A percentile compares a stretch with the other conserved stretches of the same genome.
Evolutionary conservation across 2,888 invertebrate genomes (phyloP).

Genomic region (Phaedon cochleariae): DNA sequence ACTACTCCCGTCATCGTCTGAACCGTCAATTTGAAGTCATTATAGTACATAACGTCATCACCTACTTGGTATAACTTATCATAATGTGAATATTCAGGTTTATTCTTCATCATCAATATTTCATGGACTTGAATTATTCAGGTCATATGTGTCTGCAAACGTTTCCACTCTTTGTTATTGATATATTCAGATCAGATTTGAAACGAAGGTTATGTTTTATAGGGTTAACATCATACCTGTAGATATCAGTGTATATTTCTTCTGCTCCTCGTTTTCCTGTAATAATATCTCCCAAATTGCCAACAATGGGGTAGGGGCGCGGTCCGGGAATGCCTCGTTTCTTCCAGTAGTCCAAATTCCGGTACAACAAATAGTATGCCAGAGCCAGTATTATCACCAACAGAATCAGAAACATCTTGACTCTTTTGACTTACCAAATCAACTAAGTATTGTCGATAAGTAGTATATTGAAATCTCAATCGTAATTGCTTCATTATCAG

Average conservation of each 20-base stretch:
- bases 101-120: too few species aligned
- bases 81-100: too few species aligned
- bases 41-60: too few species aligned
- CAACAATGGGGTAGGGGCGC: conserved; percentile 42
- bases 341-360: conserved; percentile 35
- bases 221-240: too few species aligned
- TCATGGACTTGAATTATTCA: too few species aligned
- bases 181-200: too few species aligned
- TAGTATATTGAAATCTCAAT: background rate
- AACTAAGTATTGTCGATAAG: background rate
- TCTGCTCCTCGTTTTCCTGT: background rate
- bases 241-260: conserved; percentile 8
- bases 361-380: background rate
- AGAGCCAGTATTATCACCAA: background rate
- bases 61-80: too few species aligned
- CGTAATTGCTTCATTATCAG: background rate
- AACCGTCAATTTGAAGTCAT: too few species aligned
- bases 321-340: conserved; percentile 39
- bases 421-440: background rate
- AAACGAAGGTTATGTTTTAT: too few species aligned
- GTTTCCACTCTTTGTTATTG: too few species aligned
- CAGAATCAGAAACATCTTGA: background rate
- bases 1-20: too few species aligned
- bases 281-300: conserved; percentile 40
- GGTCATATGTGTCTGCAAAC: too few species aligned